Evolutionary conservation across 2,888 invertebrate species (phyloP), one percentile per base, ranked within the genome.

Genomic region (Scaptomyza tumidula): DNA sequence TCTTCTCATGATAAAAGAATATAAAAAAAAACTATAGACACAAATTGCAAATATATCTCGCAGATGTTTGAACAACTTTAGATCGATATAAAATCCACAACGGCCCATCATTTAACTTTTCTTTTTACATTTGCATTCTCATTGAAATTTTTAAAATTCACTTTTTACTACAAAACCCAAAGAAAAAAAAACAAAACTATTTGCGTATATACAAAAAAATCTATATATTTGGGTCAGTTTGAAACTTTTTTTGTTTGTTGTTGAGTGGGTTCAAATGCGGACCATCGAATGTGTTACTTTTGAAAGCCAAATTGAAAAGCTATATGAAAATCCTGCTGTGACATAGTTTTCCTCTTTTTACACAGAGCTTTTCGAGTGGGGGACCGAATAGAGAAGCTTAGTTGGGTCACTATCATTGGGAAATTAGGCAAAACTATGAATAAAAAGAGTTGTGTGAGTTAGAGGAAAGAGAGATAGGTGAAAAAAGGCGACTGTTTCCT

Each of bases 311-410:
- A 71, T 60, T 53, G 56, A 60, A 68, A 71, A 58, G 45, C 50
- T 62, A 68, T 60, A 69, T 39, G 62, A 67, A 81, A 81, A 76
- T 75, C 66, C 62, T 53, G 60, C 55, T 27, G 59, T 71, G 66
- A 80, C 77, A 75, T 61, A 67, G 64, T 67, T 70, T 52, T 46
- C 6, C 11, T 24, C 37, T 33, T 41, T 29, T 19, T 59, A 35
- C 29, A 31, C 33, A 14, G 37, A 39, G 16, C 45, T 66, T 60
- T 49, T 63, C 31, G 70, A 64, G 16, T 31, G 11, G 19, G n/a
- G 6, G 31, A 27, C 1, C 10, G 39, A 9, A 35, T 11, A 14
- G 19, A 14, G 14, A 33, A 59, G 86, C 80, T 86, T 82, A 75
- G 86, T 65, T 53, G 46, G 60, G 49, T 68, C 63, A 62, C 52